A percentile compares a stretch with the other conserved stretches of the same genome.
phyloP scores from a whole-genome alignment of 2,888 invertebrate species.

The Coremacera marginata region DNA sequence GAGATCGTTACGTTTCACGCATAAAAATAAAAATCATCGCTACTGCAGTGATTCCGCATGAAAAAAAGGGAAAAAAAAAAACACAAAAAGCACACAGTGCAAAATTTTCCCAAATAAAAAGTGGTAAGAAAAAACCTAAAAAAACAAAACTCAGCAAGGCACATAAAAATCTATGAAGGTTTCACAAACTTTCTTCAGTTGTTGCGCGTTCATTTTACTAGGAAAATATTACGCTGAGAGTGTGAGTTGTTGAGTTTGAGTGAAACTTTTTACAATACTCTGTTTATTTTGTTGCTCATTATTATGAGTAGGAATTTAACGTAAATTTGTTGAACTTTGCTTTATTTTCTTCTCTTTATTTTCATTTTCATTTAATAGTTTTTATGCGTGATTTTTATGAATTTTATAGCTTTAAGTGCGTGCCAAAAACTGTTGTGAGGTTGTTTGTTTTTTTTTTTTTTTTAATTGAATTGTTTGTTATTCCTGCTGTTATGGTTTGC shows the following conservation, averaged over 20 bases:
- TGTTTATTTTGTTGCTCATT: neutral
- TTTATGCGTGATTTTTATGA: slow-evolving; percentile 67
- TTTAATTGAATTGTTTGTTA: slow-evolving; percentile 64
- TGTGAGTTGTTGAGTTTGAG: neutral
- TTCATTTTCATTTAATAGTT: slow-evolving; percentile 66
- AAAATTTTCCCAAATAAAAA: too few species aligned
- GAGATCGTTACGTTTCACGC: slow-evolving; percentile 69
- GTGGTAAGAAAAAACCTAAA: neutral
- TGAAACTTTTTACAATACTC: neutral
- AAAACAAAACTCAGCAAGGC: neutral
- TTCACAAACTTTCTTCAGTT: neutral
- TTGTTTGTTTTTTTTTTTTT: slow-evolving; percentile 12
- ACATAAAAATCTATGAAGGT: neutral
- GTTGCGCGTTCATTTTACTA: neutral
- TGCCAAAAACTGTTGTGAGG: slow-evolving; percentile 62
- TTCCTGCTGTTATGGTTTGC: slow-evolving; percentile 40
- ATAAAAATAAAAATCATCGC: slow-evolving; percentile 69
- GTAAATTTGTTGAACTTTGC: neutral
- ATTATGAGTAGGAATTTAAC: neutral
- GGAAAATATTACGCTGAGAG: neutral
- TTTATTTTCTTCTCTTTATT: neutral
- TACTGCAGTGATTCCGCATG: slow-evolving; percentile 69
- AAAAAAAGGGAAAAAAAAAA: too few species aligned
- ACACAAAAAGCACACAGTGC: slow-evolving; percentile 30
- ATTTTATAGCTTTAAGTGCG: slow-evolving; percentile 69